Conservation (phyloP, 2,797 vertebrate species). For the Nasua narica region DNA sequence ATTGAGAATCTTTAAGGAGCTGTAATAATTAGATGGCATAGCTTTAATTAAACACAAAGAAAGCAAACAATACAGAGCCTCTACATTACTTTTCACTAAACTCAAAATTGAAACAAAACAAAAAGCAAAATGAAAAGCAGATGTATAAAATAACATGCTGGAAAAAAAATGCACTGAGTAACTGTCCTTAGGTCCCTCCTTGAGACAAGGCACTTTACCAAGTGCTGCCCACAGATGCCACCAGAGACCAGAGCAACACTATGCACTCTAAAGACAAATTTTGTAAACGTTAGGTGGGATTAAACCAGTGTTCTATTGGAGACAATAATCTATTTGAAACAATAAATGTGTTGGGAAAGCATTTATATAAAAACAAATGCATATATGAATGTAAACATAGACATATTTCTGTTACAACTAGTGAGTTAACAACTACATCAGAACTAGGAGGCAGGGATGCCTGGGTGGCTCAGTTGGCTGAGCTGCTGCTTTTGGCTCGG, state of each 20-base stretch:
- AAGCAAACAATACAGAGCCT: slow-evolving; percentile 38
- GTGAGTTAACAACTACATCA: slow-evolving; percentile 26
- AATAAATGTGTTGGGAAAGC: background rate
- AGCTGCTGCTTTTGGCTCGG: too few species aligned
- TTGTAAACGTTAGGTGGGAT: background rate
- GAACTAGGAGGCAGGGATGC: slow-evolving; percentile 28
- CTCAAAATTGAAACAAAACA: slow-evolving; percentile 29
- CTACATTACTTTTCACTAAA: slow-evolving; percentile 33
- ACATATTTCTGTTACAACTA: slow-evolving; percentile 9
- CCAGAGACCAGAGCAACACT: slow-evolving; percentile 26
- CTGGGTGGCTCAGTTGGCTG: too few species aligned
- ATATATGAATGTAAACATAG: background rate
- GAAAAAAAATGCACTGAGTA: background rate
- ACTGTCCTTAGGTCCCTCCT: background rate
- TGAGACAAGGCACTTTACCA: slow-evolving; percentile 23
- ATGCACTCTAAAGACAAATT: background rate
- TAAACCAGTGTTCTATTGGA: slow-evolving; percentile 10
- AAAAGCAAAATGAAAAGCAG: slow-evolving; percentile 23
- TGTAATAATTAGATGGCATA: slow-evolving; percentile 19
- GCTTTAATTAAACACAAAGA: slow-evolving; percentile 42
- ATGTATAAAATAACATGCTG: slow-evolving; percentile 14
- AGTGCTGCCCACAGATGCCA: background rate
- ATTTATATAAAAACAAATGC: slow-evolving; percentile 29
- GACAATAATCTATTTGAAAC: background rate
- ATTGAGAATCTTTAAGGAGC: background rate